phyloP scores from a whole-genome alignment of 1,140 invertebrate species.

The Platyscapa corneri region DNA sequence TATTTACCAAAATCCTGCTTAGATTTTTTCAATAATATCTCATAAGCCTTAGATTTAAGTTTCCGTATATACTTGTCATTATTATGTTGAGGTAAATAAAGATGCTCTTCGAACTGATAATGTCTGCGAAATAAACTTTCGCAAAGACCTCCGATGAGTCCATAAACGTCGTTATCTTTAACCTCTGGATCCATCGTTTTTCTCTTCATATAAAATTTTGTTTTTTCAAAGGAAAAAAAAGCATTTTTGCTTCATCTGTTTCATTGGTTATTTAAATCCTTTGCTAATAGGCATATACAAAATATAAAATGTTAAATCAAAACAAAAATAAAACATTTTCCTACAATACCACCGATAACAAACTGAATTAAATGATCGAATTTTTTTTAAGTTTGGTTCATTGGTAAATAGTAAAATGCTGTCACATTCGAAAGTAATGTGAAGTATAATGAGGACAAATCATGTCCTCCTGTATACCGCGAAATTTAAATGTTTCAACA shows the following conservation, averaged over 20 bases:
- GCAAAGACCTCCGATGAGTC: slow-evolving; percentile 61
- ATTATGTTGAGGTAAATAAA: slow-evolving; percentile 46
- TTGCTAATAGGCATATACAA: no score
- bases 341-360: neutral
- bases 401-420: neutral
- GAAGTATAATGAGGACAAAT: neutral
- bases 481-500: neutral
- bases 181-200: slow-evolving; percentile 27
- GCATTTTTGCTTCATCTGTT: neutral
- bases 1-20: slow-evolving; percentile 2
- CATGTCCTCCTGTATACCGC: neutral
- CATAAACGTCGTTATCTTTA: slow-evolving; percentile 58
- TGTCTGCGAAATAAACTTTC: slow-evolving; percentile 54
- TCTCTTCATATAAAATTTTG: neutral
- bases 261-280: neutral
- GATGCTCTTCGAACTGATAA: slow-evolving; percentile 50
- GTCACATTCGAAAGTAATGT: neutral
- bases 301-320: neutral
- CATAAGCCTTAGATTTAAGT: slow-evolving; percentile 63
- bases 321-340: neutral
- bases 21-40: slow-evolving; percentile 68
- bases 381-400: neutral
- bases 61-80: slow-evolving; percentile 55
- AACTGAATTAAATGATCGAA: neutral
- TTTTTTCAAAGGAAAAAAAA: neutral